Evolutionary conservation across 2,113 vertebrate genomes (phyloP).

Genomic region (Grantiella picta): DNA sequence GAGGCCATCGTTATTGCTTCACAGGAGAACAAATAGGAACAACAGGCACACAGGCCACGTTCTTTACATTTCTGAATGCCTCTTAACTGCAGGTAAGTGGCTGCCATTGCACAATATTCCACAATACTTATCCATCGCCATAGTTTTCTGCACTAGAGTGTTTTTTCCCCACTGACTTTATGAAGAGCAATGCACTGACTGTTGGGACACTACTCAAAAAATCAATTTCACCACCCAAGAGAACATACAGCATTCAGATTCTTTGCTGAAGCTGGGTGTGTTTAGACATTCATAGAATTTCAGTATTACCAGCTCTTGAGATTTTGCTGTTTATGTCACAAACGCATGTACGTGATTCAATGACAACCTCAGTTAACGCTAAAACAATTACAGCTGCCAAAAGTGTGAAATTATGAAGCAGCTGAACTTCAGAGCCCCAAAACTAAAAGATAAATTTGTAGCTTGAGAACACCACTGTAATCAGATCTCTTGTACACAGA

Average conservation of each 20-base stretch:
- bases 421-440: neutral
- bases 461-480: neutral
- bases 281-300: neutral
- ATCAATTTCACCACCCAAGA: neutral
- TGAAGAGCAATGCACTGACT: neutral
- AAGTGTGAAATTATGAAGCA: neutral
- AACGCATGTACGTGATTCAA: neutral
- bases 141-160: neutral
- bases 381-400: neutral
- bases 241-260: neutral
- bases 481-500: neutral
- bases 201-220: neutral
- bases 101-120: neutral
- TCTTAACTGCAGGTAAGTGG: neutral
- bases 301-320: neutral
- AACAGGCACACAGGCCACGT: accelerated
- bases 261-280: neutral
- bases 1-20: slow-evolving; percentile 17
- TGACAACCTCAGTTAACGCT: neutral
- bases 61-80: neutral
- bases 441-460: neutral
- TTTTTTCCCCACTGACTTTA: neutral
- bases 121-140: neutral
- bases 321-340: neutral
- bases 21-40: neutral